Base-by-base conservation (phyloP, 2,113 vertebrate genomes). In the Ceyx melanurus region DNA sequence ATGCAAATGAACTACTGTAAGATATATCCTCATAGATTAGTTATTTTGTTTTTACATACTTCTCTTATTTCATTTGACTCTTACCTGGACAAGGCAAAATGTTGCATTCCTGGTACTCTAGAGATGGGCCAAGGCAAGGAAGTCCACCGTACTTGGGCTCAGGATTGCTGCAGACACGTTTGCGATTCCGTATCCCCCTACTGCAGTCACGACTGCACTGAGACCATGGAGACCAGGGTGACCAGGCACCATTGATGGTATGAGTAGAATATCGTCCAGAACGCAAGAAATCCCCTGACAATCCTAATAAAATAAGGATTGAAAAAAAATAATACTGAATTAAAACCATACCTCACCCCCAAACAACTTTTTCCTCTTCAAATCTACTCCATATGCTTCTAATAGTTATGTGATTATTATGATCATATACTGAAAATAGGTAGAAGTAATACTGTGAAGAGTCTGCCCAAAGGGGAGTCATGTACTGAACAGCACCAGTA, bases 41-140 rank as follows among this genome's bases (percentile, higher is more conserved):
- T 25, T 61, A 31, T 13, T 76, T 84, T 31, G 22, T 56, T 66
- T 65, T 50, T 7, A 58, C 10, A 20, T 14, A 17, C 3, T 45
- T 53, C 15, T 54, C 23, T 23, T 2, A 25, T 37, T 67, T 54
- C 4, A 26, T 20, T 13, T 18, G 13, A 40, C 26, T 58, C 97
- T 97, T 94, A 99, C 99, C 99, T 96, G 99, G 99, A 93, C 99
- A 99, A 45, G 99, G 99, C 37, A 98, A 97, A 79, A 99, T 98
- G 96, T 99, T 99, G 93, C 99, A 99, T 89, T 99, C 99, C 93
- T 99, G 99, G 90, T 99, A 99, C 81, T 99, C 99, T 66, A 99
- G 97, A 7, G 99, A 97, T 0, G 99, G 96, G 10, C 99, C 99
- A 5, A 98, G 93, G 95, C 99, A 99, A 33, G 98, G 98, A 93